A percentile compares a stretch with the other conserved stretches of the same genome.
These are phyloP conservation scores for Meloidogyne exigua DNA, from an alignment of 1,140 invertebrate genomes.

Conservation along the genomic window DNA sequence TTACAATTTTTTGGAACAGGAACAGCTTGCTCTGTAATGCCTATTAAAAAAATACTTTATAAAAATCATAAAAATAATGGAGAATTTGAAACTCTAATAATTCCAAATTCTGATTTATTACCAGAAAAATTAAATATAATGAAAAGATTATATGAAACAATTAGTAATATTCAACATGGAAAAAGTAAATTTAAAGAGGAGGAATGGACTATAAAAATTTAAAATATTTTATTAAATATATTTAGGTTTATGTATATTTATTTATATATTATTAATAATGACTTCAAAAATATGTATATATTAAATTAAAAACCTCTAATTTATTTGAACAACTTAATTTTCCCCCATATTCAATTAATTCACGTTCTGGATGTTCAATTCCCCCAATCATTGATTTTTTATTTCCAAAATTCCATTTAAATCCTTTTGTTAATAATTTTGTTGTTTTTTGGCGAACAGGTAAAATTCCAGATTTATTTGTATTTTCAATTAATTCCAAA, in stretches of 20 bases:
- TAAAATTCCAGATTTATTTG: not conserved
- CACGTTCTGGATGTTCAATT: not conserved
- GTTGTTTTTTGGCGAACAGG: not conserved
- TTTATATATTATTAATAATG: not conserved
- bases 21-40: constrained; percentile 60
- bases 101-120: constrained; percentile 36
- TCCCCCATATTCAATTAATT: not conserved
- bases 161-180: constrained; percentile 49
- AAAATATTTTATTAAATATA: too few species aligned
- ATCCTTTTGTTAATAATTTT: not conserved
- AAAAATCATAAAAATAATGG: not conserved
- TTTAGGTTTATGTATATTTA: too few species aligned
- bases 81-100: not conserved
- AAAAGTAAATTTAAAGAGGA: not conserved
- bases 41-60: constrained; percentile 63
- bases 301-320: not conserved
- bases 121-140: constrained; percentile 54
- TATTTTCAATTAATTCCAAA: not conserved
- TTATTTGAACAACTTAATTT: not conserved
- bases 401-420: not conserved
- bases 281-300: not conserved
- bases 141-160: constrained; percentile 58
- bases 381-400: not conserved
- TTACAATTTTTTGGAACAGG: constrained; percentile 57
- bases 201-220: not conserved